Evolutionary conservation across 2,113 vertebrate species (phyloP).

Genomic region (Sceloporus tristichus): DNA sequence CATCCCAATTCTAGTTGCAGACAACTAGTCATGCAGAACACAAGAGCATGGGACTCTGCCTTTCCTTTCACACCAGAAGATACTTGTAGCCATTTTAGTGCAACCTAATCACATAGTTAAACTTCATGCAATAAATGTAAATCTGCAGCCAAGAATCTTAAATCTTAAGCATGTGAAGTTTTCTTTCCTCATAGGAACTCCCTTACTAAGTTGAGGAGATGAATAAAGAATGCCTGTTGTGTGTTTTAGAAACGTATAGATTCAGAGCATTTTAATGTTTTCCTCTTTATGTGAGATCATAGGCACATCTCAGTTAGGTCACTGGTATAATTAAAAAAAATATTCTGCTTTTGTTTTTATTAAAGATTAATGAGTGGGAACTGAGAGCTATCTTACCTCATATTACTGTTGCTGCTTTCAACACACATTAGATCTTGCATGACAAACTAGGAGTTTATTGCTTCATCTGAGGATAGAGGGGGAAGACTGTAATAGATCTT

Average conservation of each 20-base stretch:
- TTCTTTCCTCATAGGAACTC: background rate
- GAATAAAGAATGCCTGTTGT: background rate
- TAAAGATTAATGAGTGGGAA: background rate
- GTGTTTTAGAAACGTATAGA: background rate
- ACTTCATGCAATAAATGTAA: background rate
- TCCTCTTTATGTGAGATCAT: background rate
- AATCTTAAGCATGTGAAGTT: background rate
- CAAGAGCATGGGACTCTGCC: background rate
- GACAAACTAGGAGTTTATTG: background rate
- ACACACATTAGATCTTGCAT: background rate
- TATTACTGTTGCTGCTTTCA: background rate
- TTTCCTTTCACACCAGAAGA: background rate
- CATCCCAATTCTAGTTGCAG: background rate
- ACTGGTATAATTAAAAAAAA: background rate
- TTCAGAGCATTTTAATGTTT: background rate
- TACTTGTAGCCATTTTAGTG: no score
- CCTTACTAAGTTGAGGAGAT: background rate
- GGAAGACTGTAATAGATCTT: background rate
- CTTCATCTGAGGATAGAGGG: background rate
- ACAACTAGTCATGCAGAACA: background rate
- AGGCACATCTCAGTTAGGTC: slow-evolving; percentile 1
- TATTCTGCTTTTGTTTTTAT: no score
- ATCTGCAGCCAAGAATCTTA: background rate
- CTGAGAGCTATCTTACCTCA: background rate
- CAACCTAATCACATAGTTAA: background rate